phyloP scores from a whole-genome alignment of 2,113 vertebrate genomes.

The Ochotona princeps region DNA sequence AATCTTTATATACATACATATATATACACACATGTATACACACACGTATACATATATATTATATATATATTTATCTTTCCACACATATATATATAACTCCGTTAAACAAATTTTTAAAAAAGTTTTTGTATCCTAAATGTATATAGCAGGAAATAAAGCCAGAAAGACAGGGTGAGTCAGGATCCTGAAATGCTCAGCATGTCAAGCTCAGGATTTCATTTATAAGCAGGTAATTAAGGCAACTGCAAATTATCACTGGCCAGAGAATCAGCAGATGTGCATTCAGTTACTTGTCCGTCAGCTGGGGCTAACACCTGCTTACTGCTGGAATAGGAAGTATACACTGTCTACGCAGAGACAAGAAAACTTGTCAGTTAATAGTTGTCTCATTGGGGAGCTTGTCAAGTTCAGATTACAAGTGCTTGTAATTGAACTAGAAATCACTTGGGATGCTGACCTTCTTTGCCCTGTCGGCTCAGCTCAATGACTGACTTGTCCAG shows the following conservation, averaged over 20 bases:
- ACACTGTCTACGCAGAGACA: background rate
- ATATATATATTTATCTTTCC: too few relatives aligned
- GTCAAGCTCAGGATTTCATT: slow-evolving; percentile 33
- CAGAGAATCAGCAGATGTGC: background rate
- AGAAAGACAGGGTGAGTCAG: background rate
- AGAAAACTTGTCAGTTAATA: background rate
- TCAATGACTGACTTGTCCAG: slow-evolving; percentile 99
- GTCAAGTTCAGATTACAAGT: background rate
- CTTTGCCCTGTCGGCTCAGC: slow-evolving; percentile 97
- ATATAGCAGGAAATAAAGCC: background rate
- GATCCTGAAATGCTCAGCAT: background rate
- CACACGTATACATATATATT: too few relatives aligned
- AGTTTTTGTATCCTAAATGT: background rate
- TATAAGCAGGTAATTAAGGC: slow-evolving; percentile 10
- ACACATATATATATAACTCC: too few relatives aligned
- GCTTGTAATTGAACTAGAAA: background rate
- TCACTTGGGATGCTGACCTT: slow-evolving; percentile 86
- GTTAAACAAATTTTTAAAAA: too few relatives aligned
- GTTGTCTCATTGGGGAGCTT: slow-evolving; percentile 27
- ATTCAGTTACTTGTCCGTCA: slow-evolving; percentile 29
- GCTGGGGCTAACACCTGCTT: background rate
- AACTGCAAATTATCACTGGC: background rate
- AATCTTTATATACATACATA: too few relatives aligned
- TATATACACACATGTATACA: too few relatives aligned
- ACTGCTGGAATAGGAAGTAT: background rate